Evolutionary conservation across 2,113 vertebrate species (phyloP), one percentile per base, ranked within the genome.

Genomic region (Monopterus albus): DNA sequence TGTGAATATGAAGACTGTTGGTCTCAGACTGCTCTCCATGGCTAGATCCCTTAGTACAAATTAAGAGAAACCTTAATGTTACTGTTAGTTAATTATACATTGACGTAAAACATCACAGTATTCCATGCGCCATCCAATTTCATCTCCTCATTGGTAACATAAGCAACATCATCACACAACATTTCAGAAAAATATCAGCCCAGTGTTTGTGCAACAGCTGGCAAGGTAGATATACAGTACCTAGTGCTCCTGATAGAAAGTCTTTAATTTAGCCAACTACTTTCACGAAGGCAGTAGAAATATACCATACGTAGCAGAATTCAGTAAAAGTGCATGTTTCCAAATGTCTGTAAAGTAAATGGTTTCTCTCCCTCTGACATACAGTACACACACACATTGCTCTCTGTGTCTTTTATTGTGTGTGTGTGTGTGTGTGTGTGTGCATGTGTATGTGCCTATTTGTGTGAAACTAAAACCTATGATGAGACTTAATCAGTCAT

Each of bases 401-500:
- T 33, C n/a, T 38, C 11, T 60, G 13, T 47, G 6, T 23, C 20
- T 40, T 20, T 53, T 12, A 26, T 6, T 36, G 2, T 39, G n/a
- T n/a, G n/a, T n/a, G 5, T 5, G 17, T 56, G 33, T 26, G 52
- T 46, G 2, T 43, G 21, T 45, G 9, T 23, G 43, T 66, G 38
- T 49, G 45, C 47, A 28, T 62, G 14, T 39, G n/a, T n/a, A n/a
- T n/a, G n/a, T n/a, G n/a, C n/a, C n/a, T n/a, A n/a, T n/a, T n/a
- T n/a, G 42, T n/a, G 4, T 12, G 58, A 51, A 23, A 47, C 61
- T 68, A 50, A 55, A 72, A 61, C 61, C 53, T 52, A 13, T 40
- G 52, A 82, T 61, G 18, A 53, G 15, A 35, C 15, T 42, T 53
- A 38, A 72, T 80, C 56, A 61, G 25, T 79, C 28, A 81, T 66